Percentiles rank a stretch among this genome's conserved stretches.
These are phyloP conservation scores for Nanorana parkeri DNA, from an alignment of 2,113 vertebrate species.

Conservation along the genomic window DNA sequence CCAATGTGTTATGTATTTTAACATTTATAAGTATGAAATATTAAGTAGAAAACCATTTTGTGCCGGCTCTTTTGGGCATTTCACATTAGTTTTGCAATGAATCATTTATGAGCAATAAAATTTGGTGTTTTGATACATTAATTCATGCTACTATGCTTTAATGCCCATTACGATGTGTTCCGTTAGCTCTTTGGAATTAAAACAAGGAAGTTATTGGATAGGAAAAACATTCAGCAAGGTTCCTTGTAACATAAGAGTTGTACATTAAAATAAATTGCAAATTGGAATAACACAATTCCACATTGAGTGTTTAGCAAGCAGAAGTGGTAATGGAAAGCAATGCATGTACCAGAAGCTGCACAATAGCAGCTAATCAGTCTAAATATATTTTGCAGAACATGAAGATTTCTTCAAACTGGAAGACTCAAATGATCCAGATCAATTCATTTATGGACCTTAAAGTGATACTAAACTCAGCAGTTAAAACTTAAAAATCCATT, in stretches of 20 bases:
- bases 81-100: conserved; percentile 48
- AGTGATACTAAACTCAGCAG: too few species aligned
- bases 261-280: background rate
- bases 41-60: conserved; percentile 50
- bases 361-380: background rate
- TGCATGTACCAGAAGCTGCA: background rate
- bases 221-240: background rate
- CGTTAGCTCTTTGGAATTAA: conserved; percentile 20
- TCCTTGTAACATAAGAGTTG: conserved; percentile 6
- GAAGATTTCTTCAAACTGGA: background rate
- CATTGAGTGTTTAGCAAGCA: background rate
- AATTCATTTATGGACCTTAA: too few species aligned
- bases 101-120: conserved; percentile 55
- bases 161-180: conserved; percentile 30
- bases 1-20: conserved; percentile 47
- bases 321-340: background rate
- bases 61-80: conserved; percentile 39
- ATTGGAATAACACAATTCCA: background rate
- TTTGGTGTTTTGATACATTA: conserved; percentile 55
- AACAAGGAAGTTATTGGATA: conserved; percentile 29
- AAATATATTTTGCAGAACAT: background rate
- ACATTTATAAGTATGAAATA: conserved; percentile 50
- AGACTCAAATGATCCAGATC: background rate
- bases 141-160: conserved; percentile 46
- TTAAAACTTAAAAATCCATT: too few species aligned